phyloP scores from a whole-genome alignment of 53 echinoderm and acorn worm genomes.

The Crossaster papposus region DNA sequence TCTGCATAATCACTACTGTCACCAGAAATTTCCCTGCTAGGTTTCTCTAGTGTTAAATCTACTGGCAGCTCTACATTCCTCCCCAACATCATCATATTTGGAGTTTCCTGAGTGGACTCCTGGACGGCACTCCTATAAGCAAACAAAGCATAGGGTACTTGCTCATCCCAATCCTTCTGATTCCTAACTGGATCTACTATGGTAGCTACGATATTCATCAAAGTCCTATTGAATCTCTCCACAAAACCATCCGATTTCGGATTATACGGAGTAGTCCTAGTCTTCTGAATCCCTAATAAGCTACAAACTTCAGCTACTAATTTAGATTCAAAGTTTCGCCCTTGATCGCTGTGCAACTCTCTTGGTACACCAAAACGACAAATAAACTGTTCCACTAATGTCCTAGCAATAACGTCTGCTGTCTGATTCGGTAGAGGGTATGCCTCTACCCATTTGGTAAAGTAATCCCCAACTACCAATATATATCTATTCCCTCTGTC shows the following conservation, averaged over 20 bases:
- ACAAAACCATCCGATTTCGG: slow-evolving; percentile 35
- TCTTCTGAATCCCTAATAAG: slow-evolving; percentile 11
- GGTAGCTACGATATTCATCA: background rate
- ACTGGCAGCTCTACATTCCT: slow-evolving; percentile 26
- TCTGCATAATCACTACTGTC: slow-evolving; percentile 28
- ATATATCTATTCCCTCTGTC: slow-evolving; percentile 31
- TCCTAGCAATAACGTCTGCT: slow-evolving; percentile 37
- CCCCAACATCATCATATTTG: slow-evolving; percentile 44
- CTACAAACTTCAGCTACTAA: slow-evolving; percentile 27
- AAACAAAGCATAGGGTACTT: slow-evolving; percentile 30
- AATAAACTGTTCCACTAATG: slow-evolving; percentile 29
- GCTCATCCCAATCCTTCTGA: slow-evolving; percentile 41
- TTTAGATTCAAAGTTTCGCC: slow-evolving; percentile 52
- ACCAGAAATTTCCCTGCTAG: background rate
- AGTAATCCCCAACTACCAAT: slow-evolving; percentile 43
- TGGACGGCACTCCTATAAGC: slow-evolving; percentile 26
- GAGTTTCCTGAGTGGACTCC: slow-evolving; percentile 11
- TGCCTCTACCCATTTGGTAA: slow-evolving; percentile 51
- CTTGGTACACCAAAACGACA: slow-evolving; percentile 47
- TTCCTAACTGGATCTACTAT: background rate
- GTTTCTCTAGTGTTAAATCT: slow-evolving; percentile 6
- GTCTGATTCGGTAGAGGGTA: slow-evolving; percentile 18
- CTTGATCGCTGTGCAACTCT: slow-evolving; percentile 52
- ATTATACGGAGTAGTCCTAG: slow-evolving; percentile 35
- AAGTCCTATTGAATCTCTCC: slow-evolving; percentile 31